Evolutionary conservation across 2,797 vertebrate genomes (phyloP), one percentile per base, ranked within the genome.

Genomic region (Austrolebias charrua): DNA sequence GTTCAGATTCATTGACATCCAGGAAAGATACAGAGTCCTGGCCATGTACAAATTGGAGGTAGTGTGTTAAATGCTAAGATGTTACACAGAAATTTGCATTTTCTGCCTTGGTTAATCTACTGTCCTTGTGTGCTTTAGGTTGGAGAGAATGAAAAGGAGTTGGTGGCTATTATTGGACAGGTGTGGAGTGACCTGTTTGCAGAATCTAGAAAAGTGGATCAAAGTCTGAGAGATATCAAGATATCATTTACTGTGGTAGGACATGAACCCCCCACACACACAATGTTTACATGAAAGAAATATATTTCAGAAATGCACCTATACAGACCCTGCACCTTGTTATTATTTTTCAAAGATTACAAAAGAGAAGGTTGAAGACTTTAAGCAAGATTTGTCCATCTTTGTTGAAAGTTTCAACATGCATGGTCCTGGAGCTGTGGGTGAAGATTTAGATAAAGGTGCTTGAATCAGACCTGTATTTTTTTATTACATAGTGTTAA

Each of bases 371-470:
- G 88, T 87, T 61, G 70, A 87, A 20, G 91, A 91, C 33, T 98
- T 92, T 71, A 91, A 86, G 63, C 85, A 82, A 70, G 90, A 94
- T 42, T 69, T 94, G 56, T 83, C 69, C 2, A 78, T 90, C 42
- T 99, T 98, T 80, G 86, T 94, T 4, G 90, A 86, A 13, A 93
- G 90, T 60, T 96, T 98, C 63, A 84, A 87, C 42, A 71, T 53
- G 0, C 85, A 94, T 35, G 98, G 98, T 0, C 98, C 97, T 16
- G 96, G 95, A 60, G 90, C 95, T 56, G 93, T 96, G 38, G 96
- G 95, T 14, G 93, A 96, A 15, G 72, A 96, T 86, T 92, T 99
- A 51, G 96, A 98, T 15, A 93, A 90, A 94, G 97, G 98, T 98
- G 84, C 64, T 64, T 59, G 0, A 5, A 65, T 16, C 2, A 5